Evolutionary conservation across 1,140 invertebrate species (phyloP), one percentile per base, ranked within the genome.

Genomic region (Cotesia glomerata): DNA sequence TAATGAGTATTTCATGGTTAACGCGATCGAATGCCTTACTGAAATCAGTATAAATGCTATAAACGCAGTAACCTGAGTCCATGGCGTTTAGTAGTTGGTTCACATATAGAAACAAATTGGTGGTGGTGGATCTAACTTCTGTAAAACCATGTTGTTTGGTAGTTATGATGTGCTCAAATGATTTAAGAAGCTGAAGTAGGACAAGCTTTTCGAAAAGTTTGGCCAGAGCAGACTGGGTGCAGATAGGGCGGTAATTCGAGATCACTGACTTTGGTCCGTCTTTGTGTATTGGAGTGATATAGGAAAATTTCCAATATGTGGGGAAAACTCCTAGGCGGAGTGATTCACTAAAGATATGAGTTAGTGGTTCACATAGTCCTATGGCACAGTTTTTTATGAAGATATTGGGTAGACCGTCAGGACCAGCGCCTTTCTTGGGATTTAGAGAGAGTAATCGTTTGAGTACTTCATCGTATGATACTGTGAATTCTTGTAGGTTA

Each of bases 11-110:
- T 3, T 14, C 5, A 51, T 77, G 74, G 45, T 77, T 35, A 7
- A 80, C 64, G 5, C 32, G 62, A 52, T 76, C 78, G 66, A 79
- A 78, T 1, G 75, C 75, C 52, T 76, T 78, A 0, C 32, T 58
- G 45, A 78, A 71, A 52, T 76, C 76, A 11, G 73, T 72, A 35
- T 73, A 78, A 8, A 78, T 35, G 16, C 34, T 13, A 4, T 66
- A 5, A 16, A 66, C 64, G 5, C 45, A 18, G 8, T 5, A 9
- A 13, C 39, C 45, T 1, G 13, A 13, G 45, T 66, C 39, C 14
- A 66, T 16, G 9, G 64, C 35, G 4, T 16, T 14, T 11, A 16
- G 39, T 5, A 66, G 18, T 4, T 49, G 18, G 51, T 51, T 66
- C 5, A 26, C 39, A n/a, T 66, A 51, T 5, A 66, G 13, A 11